phyloP scores from a whole-genome alignment of 2,888 invertebrate species.

The Hyalella azteca region DNA sequence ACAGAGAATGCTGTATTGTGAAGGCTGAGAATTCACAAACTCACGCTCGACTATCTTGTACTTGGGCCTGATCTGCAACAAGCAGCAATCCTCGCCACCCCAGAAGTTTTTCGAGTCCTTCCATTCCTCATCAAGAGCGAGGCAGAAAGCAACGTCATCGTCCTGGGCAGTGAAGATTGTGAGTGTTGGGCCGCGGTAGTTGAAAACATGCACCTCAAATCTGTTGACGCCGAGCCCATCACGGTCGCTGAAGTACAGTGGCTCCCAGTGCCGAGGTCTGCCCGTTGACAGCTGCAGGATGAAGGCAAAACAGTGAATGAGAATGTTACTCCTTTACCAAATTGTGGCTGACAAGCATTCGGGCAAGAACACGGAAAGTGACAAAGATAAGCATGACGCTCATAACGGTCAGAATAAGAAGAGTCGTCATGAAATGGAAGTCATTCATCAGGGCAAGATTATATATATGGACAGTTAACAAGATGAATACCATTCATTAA shows the following conservation, averaged over 20 bases:
- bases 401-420: too few relatives aligned
- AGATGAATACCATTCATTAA: too few relatives aligned
- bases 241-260: slow-evolving; percentile 81
- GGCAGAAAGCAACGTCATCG: slow-evolving; percentile 74
- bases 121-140: slow-evolving; percentile 83
- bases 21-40: too few relatives aligned
- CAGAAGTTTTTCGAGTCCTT: slow-evolving; percentile 83
- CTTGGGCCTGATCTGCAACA: slow-evolving; percentile 74
- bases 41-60: slow-evolving; percentile 66
- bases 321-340: too few relatives aligned
- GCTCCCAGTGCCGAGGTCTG: slow-evolving; percentile 77
- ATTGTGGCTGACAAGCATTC: too few relatives aligned
- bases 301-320: too few relatives aligned
- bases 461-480: too few relatives aligned
- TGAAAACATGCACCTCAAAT: slow-evolving; percentile 84
- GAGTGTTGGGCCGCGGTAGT: slow-evolving; percentile 72
- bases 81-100: slow-evolving; percentile 79
- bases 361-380: too few relatives aligned
- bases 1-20: too few relatives aligned
- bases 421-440: too few relatives aligned
- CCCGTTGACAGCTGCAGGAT: slow-evolving; percentile 21
- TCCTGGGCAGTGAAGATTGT: slow-evolving; percentile 66
- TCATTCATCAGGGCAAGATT: too few relatives aligned
- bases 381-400: too few relatives aligned
- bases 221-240: slow-evolving; percentile 86